Evolutionary conservation across 2,113 vertebrate species (phyloP), one percentile per base, ranked within the genome.

Genomic region (Dipodomys ordii): DNA sequence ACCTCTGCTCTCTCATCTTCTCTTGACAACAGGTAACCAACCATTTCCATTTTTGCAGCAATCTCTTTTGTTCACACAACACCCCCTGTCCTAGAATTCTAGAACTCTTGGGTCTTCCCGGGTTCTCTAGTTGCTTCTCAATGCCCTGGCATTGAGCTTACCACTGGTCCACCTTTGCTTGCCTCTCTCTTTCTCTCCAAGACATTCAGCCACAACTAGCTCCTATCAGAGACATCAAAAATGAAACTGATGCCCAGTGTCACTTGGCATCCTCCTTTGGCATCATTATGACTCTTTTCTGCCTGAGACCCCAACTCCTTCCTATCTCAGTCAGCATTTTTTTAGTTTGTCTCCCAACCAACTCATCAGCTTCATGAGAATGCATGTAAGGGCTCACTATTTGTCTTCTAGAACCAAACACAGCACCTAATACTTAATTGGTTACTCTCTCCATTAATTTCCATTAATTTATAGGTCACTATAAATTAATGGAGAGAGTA

Each of bases 261-360:
- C 18, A 13, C 35, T 9, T 30, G 8, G 44, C n/a, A 53, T 44
- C 57, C n/a, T 65, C 64, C 35, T 19, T 27, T 13, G 15, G 23
- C 30, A 65, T 3, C 15, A 19, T 39, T 39, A 39, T 25, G 32
- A n/a, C 0, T 22, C n/a, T 53, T n/a, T 64, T 49, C 57, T 28
- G 2, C 3, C 35, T 25, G 4, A 3, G 25, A 60, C 20, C n/a
- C 28, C n/a, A 6, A 22, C 6, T 7, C 49, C 1, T n/a, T 7
- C 25, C 71, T 62, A 23, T 13, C 28, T 12, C 77, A 10, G 3
- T 15, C 44, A 3, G 74, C 20, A 20, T 39, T 39, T 49, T 49
- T 49, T 49, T 49, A 46, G 46, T 19, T 23, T 32, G 10, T 39
- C 32, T 57, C 72, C 13, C 22, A 3, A 13, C 3, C 7, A 44